Conservation (phyloP, 2,797 vertebrate species). For the Gambusia yucatana region DNA sequence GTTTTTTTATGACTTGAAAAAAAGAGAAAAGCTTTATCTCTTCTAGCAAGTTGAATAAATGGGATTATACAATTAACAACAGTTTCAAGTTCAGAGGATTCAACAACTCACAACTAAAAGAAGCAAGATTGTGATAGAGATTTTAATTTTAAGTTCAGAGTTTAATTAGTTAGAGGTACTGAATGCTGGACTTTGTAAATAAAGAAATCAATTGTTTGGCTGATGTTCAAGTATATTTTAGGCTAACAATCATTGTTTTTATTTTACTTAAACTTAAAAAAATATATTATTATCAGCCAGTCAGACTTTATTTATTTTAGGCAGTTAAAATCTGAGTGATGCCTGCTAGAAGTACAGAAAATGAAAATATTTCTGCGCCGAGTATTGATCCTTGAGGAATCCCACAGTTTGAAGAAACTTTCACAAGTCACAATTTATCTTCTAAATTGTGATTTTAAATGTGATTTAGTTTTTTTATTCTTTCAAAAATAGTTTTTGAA, state of each 20-base stretch:
- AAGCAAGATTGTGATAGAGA: not conserved
- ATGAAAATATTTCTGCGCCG: not conserved
- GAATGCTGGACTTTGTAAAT: not conserved
- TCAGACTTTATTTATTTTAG: not conserved
- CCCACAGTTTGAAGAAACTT: not conserved
- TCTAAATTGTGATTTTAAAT: not conserved
- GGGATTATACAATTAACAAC: not conserved
- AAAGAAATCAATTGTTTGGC: not conserved
- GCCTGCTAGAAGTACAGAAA: not conserved
- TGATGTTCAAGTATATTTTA: not conserved
- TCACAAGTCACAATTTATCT: not conserved
- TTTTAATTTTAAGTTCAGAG: not conserved
- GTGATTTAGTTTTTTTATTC: no score
- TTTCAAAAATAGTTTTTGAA: no score
- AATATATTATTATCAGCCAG: not conserved
- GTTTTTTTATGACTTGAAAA: not conserved
- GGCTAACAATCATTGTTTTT: not conserved
- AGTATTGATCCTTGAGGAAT: not conserved
- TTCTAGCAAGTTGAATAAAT: not conserved
- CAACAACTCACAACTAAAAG: not conserved
- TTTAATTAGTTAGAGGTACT: not conserved
- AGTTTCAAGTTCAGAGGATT: not conserved
- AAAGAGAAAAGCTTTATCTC: not conserved
- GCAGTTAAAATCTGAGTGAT: not conserved
- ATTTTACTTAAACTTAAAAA: not conserved